These are phyloP conservation scores for Caenorhabditis sinica DNA, from an alignment of 2,888 invertebrate genomes.

Conservation along the genomic window DNA sequence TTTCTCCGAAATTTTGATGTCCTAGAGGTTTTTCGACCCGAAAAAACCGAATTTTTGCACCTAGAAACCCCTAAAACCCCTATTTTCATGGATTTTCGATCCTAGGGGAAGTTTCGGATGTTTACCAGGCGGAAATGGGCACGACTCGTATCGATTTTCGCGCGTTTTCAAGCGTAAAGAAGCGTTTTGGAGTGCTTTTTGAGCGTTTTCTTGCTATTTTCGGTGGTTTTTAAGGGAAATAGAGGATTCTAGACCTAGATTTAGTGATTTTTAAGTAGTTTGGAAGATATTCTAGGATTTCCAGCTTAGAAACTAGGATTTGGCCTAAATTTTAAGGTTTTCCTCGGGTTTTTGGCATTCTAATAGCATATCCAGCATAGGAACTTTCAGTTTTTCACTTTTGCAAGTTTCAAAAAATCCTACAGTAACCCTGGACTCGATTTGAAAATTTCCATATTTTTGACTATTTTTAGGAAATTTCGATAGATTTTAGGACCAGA, in stretches of 20 bases:
- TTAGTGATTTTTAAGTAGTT: neutral
- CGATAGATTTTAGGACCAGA: neutral
- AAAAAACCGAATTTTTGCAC: neutral
- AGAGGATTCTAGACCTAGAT: too few species aligned
- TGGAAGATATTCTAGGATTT: neutral
- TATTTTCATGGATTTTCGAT: neutral
- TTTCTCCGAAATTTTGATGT: neutral
- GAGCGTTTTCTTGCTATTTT: too few species aligned
- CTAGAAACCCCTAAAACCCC: neutral
- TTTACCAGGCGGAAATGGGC: neutral
- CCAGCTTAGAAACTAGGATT: neutral
- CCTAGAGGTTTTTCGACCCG: neutral
- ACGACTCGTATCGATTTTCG: conserved; percentile 6
- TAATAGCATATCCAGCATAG: too few species aligned
- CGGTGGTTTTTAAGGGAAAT: conserved; percentile 1
- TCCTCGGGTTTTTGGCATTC: neutral
- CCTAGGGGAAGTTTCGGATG: neutral
- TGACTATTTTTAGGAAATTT: neutral
- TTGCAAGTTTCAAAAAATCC: too few species aligned
- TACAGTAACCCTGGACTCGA: too few species aligned
- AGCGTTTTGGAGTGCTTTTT: neutral
- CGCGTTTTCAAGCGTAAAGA: conserved; percentile 18
- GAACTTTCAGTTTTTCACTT: too few species aligned
- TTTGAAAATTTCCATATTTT: too few species aligned
- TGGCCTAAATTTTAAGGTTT: neutral